These are phyloP conservation scores for Catharus minimus DNA, from an alignment of 2,113 vertebrate species.

Conservation along the genomic window DNA sequence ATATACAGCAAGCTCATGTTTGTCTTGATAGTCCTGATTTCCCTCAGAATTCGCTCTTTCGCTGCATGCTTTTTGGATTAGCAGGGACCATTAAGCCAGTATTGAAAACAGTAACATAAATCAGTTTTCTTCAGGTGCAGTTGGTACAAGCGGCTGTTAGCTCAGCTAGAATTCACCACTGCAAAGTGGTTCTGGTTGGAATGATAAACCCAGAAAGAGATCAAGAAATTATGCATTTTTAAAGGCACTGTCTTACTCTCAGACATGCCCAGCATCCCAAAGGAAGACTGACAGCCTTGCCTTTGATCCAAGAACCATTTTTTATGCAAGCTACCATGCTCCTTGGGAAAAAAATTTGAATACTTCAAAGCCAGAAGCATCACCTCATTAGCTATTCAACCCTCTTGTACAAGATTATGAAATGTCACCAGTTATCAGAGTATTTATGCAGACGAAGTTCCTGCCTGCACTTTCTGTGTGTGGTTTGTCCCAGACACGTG, in stretches of 20 bases:
- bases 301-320: conserved; percentile 30
- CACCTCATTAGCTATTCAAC: not conserved
- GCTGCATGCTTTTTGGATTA: not conserved
- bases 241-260: not conserved
- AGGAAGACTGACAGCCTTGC: conserved; percentile 3
- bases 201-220: not conserved
- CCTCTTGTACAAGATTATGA: not conserved
- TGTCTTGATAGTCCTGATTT: not conserved
- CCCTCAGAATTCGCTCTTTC: not conserved
- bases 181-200: not conserved
- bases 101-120: not conserved
- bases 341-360: not conserved
- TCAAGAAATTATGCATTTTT: not conserved
- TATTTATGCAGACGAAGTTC: not conserved
- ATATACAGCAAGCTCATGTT: fast-evolving
- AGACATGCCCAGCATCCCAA: not conserved
- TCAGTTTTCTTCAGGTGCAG: not conserved
- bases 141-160: not conserved
- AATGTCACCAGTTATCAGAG: not conserved
- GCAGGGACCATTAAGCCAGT: not conserved
- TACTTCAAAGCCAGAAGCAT: not conserved
- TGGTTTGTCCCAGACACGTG: not conserved
- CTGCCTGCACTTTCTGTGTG: not conserved
- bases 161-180: not conserved
- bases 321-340: not conserved